Evolutionary conservation across 2,797 vertebrate genomes (phyloP), one percentile per base, ranked within the genome.

Genomic region (Corythornis leucogaster): DNA sequence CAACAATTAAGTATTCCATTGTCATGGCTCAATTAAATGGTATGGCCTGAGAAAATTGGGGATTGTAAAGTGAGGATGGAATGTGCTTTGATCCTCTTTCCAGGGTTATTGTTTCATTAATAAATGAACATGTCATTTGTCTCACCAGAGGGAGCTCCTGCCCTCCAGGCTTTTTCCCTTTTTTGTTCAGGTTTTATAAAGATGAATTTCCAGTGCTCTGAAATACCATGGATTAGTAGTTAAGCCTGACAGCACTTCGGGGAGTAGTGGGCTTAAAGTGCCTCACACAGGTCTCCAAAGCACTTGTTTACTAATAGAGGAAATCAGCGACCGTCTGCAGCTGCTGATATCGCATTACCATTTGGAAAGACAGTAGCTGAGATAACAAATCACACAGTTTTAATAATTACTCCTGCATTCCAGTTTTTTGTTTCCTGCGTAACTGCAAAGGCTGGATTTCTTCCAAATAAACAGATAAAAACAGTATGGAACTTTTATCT

Each of bases 1-100:
- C 96, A 96, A 98, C 97, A 98, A 98, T 98, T 97, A 98, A 97
- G 97, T 97, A 98, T 98, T 97, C 97, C 97, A 98, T 98, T 98
- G 98, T 98, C 97, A 98, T 96, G 97, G 97, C 97, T 98, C 98
- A 98, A 98, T 98, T 98, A 98, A 98, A 98, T 98, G 97, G 98
- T 98, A 99, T 98, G 98, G 98, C 98, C 98, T 97, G 97, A 98
- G 98, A 98, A 98, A 98, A 98, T 97, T 97, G 97, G 96, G 98
- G 98, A 98, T 98, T 98, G 98, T 98, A 98, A 99, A 98, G 98
- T 98, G 98, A 98, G 98, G 98, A 99, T 98, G 97, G 98, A 98
- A 98, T 98, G 97, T 97, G 98, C 99, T 99, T 99, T 99, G 98
- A 99, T 99, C 98, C 98, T 99, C 97, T 98, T 98, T 98, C 99